Evolutionary conservation across 1,140 invertebrate genomes (phyloP).

Genomic region (Bombus soroeensis): DNA sequence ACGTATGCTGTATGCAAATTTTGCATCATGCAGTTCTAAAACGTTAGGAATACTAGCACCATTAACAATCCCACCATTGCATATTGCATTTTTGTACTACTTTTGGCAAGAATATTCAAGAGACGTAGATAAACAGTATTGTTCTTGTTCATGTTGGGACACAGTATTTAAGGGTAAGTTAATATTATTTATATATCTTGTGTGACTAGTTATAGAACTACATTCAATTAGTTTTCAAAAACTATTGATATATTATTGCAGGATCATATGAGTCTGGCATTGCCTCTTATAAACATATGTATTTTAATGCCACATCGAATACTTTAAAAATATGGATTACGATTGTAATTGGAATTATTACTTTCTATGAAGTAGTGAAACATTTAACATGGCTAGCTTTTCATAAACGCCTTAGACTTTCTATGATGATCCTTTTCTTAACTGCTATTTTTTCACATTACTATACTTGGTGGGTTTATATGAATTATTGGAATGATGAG

Average conservation of each 20-base stretch:
- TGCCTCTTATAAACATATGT: slow-evolving; percentile 91
- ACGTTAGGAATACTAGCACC: slow-evolving; percentile 80
- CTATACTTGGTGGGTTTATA: slow-evolving; percentile 92
- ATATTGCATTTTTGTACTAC: slow-evolving; percentile 86
- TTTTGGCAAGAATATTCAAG: slow-evolving; percentile 89
- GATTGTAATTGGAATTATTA: slow-evolving; percentile 86
- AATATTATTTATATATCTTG: neutral
- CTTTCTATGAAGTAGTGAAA: slow-evolving; percentile 89
- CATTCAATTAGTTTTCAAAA: slow-evolving; percentile 2
- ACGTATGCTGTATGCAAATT: slow-evolving; percentile 70
- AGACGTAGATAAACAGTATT: slow-evolving; percentile 86
- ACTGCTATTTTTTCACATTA: slow-evolving; percentile 91
- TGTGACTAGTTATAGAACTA: neutral
- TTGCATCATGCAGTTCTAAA: slow-evolving; percentile 76
- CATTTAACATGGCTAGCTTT: slow-evolving; percentile 85
- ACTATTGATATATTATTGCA: slow-evolving; percentile 73
- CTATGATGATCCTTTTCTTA: slow-evolving; percentile 89
- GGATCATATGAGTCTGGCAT: slow-evolving; percentile 90
- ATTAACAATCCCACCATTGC: slow-evolving; percentile 84
- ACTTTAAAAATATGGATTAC: slow-evolving; percentile 90
- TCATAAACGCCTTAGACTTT: slow-evolving; percentile 84
- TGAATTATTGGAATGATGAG: slow-evolving; percentile 94
- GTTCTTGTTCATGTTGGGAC: slow-evolving; percentile 92
- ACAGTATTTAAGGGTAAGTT: slow-evolving; percentile 89
- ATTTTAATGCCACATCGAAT: slow-evolving; percentile 91